Conservation (phyloP, 1,140 invertebrate species). For the Melanaphis sacchari region DNA sequence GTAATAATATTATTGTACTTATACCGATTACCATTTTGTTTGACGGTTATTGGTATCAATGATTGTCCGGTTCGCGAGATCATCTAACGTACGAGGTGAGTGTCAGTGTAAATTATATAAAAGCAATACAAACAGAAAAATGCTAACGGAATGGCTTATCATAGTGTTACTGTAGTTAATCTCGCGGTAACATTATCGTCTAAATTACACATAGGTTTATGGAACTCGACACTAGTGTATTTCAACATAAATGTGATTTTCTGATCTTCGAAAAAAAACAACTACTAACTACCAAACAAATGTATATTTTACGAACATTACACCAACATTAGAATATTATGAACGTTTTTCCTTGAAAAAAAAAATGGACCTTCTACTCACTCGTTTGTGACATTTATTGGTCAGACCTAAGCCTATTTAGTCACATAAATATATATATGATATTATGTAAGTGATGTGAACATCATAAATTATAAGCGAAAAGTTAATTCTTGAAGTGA, state of each 20-base stretch:
- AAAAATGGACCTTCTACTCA: neutral
- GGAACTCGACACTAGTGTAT: neutral
- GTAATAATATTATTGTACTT: neutral
- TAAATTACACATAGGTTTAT: conserved; percentile 9
- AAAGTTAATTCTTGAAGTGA: conserved; percentile 29
- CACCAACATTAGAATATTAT: neutral
- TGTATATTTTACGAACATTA: neutral
- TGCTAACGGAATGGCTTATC: conserved; percentile 26
- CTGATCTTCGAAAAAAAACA: neutral
- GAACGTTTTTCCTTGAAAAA: neutral
- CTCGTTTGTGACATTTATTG: conserved; percentile 33
- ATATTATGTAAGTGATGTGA: conserved; percentile 32
- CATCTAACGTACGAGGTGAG: neutral
- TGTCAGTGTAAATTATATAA: neutral
- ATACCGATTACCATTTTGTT: neutral
- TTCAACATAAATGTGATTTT: conserved; percentile 21
- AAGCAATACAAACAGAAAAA: neutral
- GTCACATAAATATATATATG: conserved; percentile 1
- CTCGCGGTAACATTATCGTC: neutral
- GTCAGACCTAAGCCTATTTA: neutral
- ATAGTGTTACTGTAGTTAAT: neutral
- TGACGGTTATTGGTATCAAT: neutral
- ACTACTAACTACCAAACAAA: neutral
- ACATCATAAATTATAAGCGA: conserved; percentile 17
- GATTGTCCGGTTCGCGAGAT: neutral